These are phyloP conservation scores for Gobiocypris rarus DNA, from an alignment of 2,113 vertebrate genomes.

Conservation along the genomic window DNA sequence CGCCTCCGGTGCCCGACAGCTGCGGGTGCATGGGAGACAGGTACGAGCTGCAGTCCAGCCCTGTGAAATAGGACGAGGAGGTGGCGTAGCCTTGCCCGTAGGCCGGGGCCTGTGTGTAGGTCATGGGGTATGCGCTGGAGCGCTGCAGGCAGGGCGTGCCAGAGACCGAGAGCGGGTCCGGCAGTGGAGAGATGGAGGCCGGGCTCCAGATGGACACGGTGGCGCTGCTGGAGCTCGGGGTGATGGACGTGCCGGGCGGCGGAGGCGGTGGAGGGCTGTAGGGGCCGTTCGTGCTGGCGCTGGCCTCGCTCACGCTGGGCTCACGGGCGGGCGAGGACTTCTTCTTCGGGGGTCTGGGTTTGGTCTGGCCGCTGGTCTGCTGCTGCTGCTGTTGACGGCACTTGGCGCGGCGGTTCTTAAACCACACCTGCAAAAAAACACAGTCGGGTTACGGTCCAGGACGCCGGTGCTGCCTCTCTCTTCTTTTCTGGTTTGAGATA, in stretches of 20 bases:
- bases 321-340: constrained; percentile 79
- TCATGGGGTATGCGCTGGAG: constrained; percentile 79
- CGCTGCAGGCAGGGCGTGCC: constrained; percentile 79
- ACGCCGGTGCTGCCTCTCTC: no score
- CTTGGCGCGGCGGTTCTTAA: constrained; percentile 86
- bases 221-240: constrained; percentile 79
- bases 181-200: constrained; percentile 83
- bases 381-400: constrained; percentile 85
- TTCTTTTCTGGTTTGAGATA: no score
- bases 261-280: constrained; percentile 79
- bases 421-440: constrained; percentile 78
- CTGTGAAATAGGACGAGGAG: constrained; percentile 83
- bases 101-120: constrained; percentile 82
- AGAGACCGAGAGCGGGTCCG: constrained; percentile 78
- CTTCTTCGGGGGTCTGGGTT: constrained; percentile 84
- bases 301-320: constrained; percentile 67
- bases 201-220: constrained; percentile 88
- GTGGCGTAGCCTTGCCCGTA: constrained; percentile 82
- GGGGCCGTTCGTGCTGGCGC: constrained; percentile 70
- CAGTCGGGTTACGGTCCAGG: neutral
- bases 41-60: constrained; percentile 87
- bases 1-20: constrained; percentile 80
- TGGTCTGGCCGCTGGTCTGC: constrained; percentile 83
- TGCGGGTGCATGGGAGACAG: constrained; percentile 88
- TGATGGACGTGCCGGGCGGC: constrained; percentile 74